These are phyloP conservation scores for Tridacna gigas DNA, from an alignment of 2,888 invertebrate genomes.

Conservation along the genomic window DNA sequence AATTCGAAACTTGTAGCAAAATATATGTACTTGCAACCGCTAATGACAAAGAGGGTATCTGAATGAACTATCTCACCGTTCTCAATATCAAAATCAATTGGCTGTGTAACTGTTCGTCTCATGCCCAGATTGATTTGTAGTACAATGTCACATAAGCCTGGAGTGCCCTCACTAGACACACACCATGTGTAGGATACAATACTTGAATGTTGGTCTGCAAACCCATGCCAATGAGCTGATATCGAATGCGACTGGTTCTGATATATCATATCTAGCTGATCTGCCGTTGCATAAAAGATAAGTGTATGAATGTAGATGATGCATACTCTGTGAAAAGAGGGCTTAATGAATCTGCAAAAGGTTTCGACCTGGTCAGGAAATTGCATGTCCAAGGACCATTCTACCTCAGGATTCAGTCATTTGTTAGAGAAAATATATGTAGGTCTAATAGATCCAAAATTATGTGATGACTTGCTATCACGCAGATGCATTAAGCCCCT, in stretches of 20 bases:
- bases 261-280: slow-evolving; percentile 13
- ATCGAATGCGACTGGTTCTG: slow-evolving; percentile 1
- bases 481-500: no score
- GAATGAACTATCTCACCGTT: not conserved
- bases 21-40: no score
- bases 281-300: slow-evolving; percentile 19
- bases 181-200: slow-evolving; percentile 36
- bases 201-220: slow-evolving; percentile 34
- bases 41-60: not conserved
- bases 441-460: no score
- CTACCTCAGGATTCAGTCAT: no score
- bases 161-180: slow-evolving; percentile 7
- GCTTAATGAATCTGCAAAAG: no score
- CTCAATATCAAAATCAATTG: not conserved
- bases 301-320: no score
- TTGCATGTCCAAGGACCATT: no score
- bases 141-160: slow-evolving; percentile 21
- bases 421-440: no score
- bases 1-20: no score
- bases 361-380: no score
- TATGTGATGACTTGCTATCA: no score
- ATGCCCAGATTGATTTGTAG: not conserved
- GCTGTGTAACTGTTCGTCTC: not conserved
- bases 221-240: slow-evolving; percentile 40
- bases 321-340: no score